Base-by-base conservation (phyloP, 2,797 vertebrate genomes). In the Xenentodon cancila region DNA sequence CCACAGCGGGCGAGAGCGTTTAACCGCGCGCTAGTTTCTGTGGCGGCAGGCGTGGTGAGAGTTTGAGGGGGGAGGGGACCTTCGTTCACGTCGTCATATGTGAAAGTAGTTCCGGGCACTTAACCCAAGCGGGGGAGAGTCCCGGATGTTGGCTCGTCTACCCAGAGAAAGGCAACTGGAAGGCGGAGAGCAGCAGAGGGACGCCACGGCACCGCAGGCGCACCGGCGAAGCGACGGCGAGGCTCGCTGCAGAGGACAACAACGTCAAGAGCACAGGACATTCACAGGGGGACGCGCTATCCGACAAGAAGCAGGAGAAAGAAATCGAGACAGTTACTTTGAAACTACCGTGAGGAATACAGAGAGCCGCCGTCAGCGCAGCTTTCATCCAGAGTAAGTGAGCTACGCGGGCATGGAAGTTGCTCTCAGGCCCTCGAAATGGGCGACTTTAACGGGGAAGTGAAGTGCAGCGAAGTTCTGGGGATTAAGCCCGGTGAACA, bases 81-180 rank as follows among this genome's bases (percentile, higher is more conserved):
- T 71, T 70, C 25, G 25, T 25, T 71, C 73, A 77, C 73, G 74
- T 71, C 74, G 81, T 76, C 75, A 54, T 78, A 70, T 25, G 59
- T 68, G 86, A 92, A 94, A 94, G 92, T 94, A 94, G 93, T 92
- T 93, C 93, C 91, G 91, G 90, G 76, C 88, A 79, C 80, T 82
- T 86, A 91, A 85, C 81, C 85, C 83, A 81, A 82, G 77, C 79
- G 59, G 71, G 80, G 73, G 68, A 78, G 84, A 89, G 90, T 85
- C 93, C 94, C 94, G 94, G 93, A 94, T 94, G 94, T 92, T 91
- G 87, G 85, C 86, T 92, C 77, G 86, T 87, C 82, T 77, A 89
- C 5, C 25, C 84, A 93, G 84, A 92, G 92, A 92, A 93, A 93
- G 92, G 90, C 93, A 84, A 90, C 90, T 75, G 87, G 89, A 92